Evolutionary conservation across 2,113 vertebrate species (phyloP), one percentile per base, ranked within the genome.

Genomic region (Gambusia holbrooki): DNA sequence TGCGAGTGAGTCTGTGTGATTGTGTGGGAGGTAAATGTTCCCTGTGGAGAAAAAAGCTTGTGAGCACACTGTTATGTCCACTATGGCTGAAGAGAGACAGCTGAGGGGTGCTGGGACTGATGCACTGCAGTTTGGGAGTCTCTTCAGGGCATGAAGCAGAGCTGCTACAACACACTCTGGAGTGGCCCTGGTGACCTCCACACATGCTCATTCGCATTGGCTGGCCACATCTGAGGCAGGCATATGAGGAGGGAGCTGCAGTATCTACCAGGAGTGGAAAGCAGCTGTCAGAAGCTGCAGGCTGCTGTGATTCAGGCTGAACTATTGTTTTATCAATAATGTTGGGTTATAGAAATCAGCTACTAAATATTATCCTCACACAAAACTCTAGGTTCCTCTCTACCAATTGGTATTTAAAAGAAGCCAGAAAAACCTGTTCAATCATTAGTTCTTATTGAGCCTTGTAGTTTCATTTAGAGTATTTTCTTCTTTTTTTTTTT

Each of bases 51-150:
- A 81, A 84, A 87, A 80, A 73, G 73, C 69, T 82, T 82, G 76
- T 86, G 87, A 90, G 84, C 81, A 73, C 74, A 79, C 83, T 87
- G 87, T 76, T 89, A 86, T 86, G 84, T 92, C 86, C 84, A 88
- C 82, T 90, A 80, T 79, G 76, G 73, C 76, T 90, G 89, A 92
- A 82, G 74, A 77, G 33, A 86, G 87, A 87, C 87, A 89, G 84
- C 83, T 80, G 77, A 86, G 81, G 78, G 65, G 40, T 33, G 60
- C 17, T 69, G 86, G 81, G 88, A 85, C 74, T 76, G 79, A 84
- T 76, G 79, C 66, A 77, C 64, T 82, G 81, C 80, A 87, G 84
- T 84, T 77, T 92, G 69, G 73, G 79, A 62, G 48, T 85, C 76
- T 88, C 77, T 85, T 68, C 9, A 40, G 83, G 76, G 80, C 66